Percentiles rank a stretch among this genome's conserved stretches.
Conservation (phyloP, 1,140 invertebrate genomes). For the Drosophila tristis region DNA sequence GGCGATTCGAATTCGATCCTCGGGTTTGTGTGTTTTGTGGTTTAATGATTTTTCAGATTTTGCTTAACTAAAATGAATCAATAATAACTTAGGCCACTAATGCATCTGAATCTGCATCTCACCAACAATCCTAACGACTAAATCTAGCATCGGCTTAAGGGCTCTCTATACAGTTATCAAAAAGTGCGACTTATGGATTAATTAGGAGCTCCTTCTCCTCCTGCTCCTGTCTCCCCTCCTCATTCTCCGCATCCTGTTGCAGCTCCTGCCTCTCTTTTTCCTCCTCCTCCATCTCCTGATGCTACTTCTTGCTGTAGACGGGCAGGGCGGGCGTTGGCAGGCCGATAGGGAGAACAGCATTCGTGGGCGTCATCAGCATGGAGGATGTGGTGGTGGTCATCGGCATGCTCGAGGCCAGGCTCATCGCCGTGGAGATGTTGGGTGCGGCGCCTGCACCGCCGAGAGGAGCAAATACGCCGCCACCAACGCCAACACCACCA, state of each 20-base stretch:
- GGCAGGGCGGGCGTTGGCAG: slow-evolving; percentile 57
- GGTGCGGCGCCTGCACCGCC: slow-evolving; percentile 72
- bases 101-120: slow-evolving; percentile 59
- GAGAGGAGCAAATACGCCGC: slow-evolving; percentile 49
- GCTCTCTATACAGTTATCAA: slow-evolving; percentile 48
- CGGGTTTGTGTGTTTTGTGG: slow-evolving; percentile 9
- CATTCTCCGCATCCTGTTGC: no score
- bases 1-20: neutral
- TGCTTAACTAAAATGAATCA: slow-evolving; percentile 63
- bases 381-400: slow-evolving; percentile 31
- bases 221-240: no score
- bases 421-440: slow-evolving; percentile 22
- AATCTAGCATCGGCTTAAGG: slow-evolving; percentile 38
- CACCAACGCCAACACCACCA: slow-evolving; percentile 13
- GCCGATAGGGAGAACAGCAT: neutral
- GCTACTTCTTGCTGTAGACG: slow-evolving; percentile 72
- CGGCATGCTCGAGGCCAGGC: slow-evolving; percentile 20
- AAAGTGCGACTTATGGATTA: slow-evolving; percentile 8
- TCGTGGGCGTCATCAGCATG: slow-evolving; percentile 48
- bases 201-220: neutral
- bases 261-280: no score
- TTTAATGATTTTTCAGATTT: slow-evolving; percentile 1
- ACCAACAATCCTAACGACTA: slow-evolving; percentile 64
- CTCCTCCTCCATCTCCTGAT: neutral
- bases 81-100: slow-evolving; percentile 65